These are phyloP conservation scores for Sweltsa coloradensis DNA, from an alignment of 1,140 invertebrate genomes.

Conservation along the genomic window DNA sequence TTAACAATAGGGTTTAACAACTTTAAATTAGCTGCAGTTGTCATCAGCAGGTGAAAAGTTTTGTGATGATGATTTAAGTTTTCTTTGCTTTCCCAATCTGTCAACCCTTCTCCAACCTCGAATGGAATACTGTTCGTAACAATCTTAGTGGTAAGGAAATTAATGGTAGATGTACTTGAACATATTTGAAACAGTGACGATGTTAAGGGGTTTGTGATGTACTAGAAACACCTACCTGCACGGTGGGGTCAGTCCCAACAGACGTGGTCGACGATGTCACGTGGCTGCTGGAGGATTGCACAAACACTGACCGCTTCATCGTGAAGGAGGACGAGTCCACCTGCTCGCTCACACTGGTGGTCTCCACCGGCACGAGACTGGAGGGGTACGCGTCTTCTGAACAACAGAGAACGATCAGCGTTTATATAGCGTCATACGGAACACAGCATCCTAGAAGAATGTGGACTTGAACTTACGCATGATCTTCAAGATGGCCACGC, in stretches of 20 bases:
- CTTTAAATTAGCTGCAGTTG: too few relatives aligned
- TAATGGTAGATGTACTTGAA: too few relatives aligned
- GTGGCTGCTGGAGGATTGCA: conserved; percentile 28
- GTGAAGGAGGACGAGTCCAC: conserved; percentile 27
- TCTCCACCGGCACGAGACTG: neutral
- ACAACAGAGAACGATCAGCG: neutral
- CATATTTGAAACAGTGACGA: too few relatives aligned
- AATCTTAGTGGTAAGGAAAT: too few relatives aligned
- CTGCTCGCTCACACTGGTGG: conserved; percentile 1
- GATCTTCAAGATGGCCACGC: conserved; percentile 43
- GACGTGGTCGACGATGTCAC: conserved; percentile 14
- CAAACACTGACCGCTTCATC: conserved; percentile 30
- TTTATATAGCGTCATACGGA: neutral
- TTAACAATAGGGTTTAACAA: too few relatives aligned
- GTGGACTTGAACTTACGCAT: conserved; percentile 23
- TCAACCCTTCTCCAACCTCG: too few relatives aligned
- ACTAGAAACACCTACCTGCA: too few relatives aligned
- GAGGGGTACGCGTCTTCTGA: neutral
- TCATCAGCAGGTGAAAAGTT: too few relatives aligned
- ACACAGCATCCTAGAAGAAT: neutral
- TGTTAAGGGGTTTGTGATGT: too few relatives aligned
- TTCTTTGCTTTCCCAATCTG: too few relatives aligned
- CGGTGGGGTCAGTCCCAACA: conserved; percentile 21
- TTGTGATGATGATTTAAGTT: too few relatives aligned
- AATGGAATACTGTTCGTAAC: too few relatives aligned